A percentile compares a stretch with the other conserved stretches of the same genome.
These are phyloP conservation scores for Oryzias sinensis DNA, from an alignment of 2,797 vertebrate genomes.

Conservation along the genomic window DNA sequence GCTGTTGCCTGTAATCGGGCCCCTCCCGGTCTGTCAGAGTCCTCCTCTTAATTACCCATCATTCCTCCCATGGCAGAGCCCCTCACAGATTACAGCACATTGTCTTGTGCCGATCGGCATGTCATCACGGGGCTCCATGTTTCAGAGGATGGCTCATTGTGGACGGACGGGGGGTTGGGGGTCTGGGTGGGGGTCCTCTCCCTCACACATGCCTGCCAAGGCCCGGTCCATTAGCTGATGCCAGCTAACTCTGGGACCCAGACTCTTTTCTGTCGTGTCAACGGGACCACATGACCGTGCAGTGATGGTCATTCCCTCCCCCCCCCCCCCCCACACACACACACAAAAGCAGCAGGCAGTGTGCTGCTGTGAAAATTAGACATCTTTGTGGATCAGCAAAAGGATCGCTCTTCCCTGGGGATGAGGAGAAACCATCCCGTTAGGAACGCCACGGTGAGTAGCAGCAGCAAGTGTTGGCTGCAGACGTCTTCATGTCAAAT, in stretches of 20 bases:
- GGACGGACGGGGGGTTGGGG: slow-evolving; percentile 41
- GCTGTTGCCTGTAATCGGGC: slow-evolving; percentile 75
- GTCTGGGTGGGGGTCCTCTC: slow-evolving; percentile 9
- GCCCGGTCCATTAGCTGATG: slow-evolving; percentile 80
- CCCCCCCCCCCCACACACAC: too few species aligned
- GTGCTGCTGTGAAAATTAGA: too few species aligned
- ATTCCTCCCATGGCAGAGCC: slow-evolving; percentile 74
- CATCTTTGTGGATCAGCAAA: too few species aligned
- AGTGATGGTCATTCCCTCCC: too few species aligned
- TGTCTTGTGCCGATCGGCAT: slow-evolving; percentile 79
- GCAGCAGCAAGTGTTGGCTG: too few species aligned
- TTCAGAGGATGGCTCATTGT: slow-evolving; percentile 71
- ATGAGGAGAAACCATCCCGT: too few species aligned
- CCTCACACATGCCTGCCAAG: slow-evolving; percentile 41
- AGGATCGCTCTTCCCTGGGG: too few species aligned
- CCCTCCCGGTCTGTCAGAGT: slow-evolving; percentile 69
- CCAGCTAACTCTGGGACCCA: slow-evolving; percentile 85
- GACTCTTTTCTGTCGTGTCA: slow-evolving; percentile 78
- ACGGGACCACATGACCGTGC: slow-evolving; percentile 74
- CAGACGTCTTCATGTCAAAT: too few species aligned
- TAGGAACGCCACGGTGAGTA: too few species aligned
- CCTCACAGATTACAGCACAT: slow-evolving; percentile 83
- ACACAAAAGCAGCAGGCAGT: too few species aligned
- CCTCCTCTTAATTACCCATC: slow-evolving; percentile 84
- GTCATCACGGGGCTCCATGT: slow-evolving; percentile 79